Evolutionary conservation across 2,113 vertebrate species (phyloP).

Genomic region (Electrona antarctica): DNA sequence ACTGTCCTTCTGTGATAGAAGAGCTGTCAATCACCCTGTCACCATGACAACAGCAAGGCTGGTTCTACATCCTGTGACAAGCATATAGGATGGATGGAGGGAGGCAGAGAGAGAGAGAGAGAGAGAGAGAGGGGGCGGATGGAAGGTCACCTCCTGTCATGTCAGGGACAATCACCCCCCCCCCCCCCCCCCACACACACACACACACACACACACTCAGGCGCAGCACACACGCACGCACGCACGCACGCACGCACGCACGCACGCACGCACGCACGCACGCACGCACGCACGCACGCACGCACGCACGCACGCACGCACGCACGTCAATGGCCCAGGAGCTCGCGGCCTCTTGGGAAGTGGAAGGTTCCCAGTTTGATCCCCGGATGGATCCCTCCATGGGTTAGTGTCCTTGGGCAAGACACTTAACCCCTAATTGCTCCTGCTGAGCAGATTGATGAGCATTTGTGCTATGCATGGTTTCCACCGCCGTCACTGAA

Average conservation of each 20-base stretch:
- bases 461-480: no score
- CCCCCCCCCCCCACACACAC: neutral
- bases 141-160: conserved; percentile 75
- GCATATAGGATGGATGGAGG: conserved; percentile 47
- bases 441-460: no score
- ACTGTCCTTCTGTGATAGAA: conserved; percentile 61
- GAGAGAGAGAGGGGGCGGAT: conserved; percentile 21
- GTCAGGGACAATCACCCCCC: conserved; percentile 51
- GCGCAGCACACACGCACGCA: conserved; percentile 16
- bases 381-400: no score
- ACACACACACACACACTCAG: no score
- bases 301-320: conserved; percentile 4
- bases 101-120: conserved; percentile 19
- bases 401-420: no score
- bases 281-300: neutral
- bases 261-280: conserved; percentile 8
- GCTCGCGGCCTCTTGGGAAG: no score
- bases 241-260: neutral
- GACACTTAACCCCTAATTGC: no score
- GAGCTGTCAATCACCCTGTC: conserved; percentile 68
- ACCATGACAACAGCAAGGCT: conserved; percentile 67
- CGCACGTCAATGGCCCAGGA: neutral
- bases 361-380: no score
- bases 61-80: conserved; percentile 58
- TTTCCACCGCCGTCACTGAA: no score